Evolutionary conservation across 1,140 invertebrate species (phyloP), one percentile per base, ranked within the genome.

Genomic region (Drosophila bipectinata): DNA sequence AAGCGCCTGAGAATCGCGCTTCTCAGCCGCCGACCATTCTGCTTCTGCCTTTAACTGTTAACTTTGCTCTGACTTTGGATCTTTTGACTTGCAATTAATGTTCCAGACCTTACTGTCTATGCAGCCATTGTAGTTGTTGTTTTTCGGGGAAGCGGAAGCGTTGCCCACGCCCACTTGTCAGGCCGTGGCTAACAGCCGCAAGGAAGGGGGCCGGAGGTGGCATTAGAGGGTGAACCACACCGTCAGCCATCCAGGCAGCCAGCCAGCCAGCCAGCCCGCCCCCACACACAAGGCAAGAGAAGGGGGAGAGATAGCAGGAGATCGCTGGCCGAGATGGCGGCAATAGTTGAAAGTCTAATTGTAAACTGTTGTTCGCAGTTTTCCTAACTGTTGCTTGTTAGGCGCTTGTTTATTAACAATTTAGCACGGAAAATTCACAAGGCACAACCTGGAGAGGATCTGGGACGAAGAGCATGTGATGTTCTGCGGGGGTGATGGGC

Each of bases 351-450:
- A 85, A 85, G 82, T 85, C 82, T 85, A 85, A 85, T 85, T 85
- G 82, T 85, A 85, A 85, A 85, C 82, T 85, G 83, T 76, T 85
- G 82, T 82, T 82, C 67, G 82, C 77, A 71, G 63, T 73, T 74
- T 66, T 72, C 74, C 75, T 82, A 85, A 85, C 82, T 78, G 82
- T 72, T 78, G 82, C 82, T 85, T 85, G 82, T 85, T 85, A 87
- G 71, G 56, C 74, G 83, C 83, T 85, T 87, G 82, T 87, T 85
- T 85, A 85, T 85, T 82, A 85, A 85, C 82, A 85, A 85, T 85
- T 85, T 85, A 85, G 84, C 82, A 77, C 82, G 84, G 61, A 66
- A 52, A 66, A 58, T 51, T 69, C 73, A 75, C 72, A 57, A 44
- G 72, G 30, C 54, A 61, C 60, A 56, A 48, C 59, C 59, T 24